Evolutionary conservation across 2,888 invertebrate species (phyloP).

Genomic region (Cyclophora punctaria): DNA sequence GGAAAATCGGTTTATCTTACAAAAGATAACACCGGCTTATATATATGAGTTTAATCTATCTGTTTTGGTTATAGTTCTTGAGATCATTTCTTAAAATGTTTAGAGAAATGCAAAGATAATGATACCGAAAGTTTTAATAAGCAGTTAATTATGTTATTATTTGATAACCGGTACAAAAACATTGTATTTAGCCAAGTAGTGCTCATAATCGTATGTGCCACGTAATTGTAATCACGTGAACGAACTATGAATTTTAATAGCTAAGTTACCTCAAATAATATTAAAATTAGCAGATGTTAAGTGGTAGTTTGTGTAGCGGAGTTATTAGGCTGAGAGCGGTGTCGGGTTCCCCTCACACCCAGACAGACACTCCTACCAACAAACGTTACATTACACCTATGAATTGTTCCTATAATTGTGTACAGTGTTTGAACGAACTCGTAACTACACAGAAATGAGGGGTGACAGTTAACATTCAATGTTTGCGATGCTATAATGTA

Average conservation of each 20-base stretch:
- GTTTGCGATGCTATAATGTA: not conserved
- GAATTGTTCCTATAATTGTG: slow-evolving; percentile 3
- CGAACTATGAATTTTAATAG: slow-evolving; percentile 4
- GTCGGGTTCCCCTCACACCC: slow-evolving; percentile 21
- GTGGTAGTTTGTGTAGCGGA: slow-evolving; percentile 42
- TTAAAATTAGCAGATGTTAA: slow-evolving; percentile 33
- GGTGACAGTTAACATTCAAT: slow-evolving; percentile 12
- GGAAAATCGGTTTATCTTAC: slow-evolving; percentile 11
- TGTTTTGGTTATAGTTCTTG: too few species aligned
- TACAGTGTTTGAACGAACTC: slow-evolving; percentile 10
- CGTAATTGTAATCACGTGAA: too few species aligned
- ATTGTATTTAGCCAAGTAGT: too few species aligned
- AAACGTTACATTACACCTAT: slow-evolving; percentile 9
- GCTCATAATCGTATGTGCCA: too few species aligned
- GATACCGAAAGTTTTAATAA: too few species aligned
- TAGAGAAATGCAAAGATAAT: too few species aligned
- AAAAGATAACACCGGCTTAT: slow-evolving; percentile 1
- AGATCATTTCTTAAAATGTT: too few species aligned
- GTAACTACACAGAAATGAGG: slow-evolving; percentile 8
- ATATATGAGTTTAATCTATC: too few species aligned
- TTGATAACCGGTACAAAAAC: too few species aligned
- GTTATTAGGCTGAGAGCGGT: slow-evolving; percentile 31
- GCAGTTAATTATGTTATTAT: too few species aligned
- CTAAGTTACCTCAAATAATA: slow-evolving; percentile 12
- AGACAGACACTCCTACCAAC: slow-evolving; percentile 28